phyloP scores from a whole-genome alignment of 2,113 vertebrate species.

The Felis catus region DNA sequence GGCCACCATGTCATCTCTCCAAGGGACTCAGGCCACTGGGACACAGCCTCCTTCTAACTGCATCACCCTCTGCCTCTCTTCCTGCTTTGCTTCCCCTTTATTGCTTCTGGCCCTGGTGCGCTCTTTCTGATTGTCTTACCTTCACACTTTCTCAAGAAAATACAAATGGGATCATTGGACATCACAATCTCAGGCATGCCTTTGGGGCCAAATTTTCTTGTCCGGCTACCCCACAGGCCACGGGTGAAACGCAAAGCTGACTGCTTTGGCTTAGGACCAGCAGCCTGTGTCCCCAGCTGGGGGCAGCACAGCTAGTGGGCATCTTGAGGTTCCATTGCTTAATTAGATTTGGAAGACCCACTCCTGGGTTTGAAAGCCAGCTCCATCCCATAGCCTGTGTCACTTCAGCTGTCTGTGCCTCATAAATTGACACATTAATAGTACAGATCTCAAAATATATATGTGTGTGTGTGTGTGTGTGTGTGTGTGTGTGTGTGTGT shows the following conservation, averaged over 20 bases:
- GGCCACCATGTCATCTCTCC: not conserved
- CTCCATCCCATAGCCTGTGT: not conserved
- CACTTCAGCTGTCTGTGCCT: not conserved
- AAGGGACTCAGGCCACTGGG: not conserved
- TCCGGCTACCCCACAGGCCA: accelerated
- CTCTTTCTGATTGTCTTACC: not conserved
- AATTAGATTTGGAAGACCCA: not conserved
- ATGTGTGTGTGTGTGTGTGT: not conserved
- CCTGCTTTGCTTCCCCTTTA: not conserved
- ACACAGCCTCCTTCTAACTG: not conserved
- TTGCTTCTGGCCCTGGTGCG: not conserved
- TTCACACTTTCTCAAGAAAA: not conserved
- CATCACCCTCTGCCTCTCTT: not conserved
- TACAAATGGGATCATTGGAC: not conserved
- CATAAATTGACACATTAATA: not conserved
- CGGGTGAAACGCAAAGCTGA: not conserved
- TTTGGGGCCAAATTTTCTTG: not conserved
- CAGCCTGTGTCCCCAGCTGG: conserved; percentile 3
- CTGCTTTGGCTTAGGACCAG: not conserved
- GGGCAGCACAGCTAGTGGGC: not conserved
- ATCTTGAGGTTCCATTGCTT: not conserved
- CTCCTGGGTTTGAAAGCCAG: not conserved
- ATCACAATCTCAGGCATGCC: not conserved
- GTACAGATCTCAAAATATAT: not conserved
- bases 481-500: not conserved